Percentiles rank a stretch among this genome's conserved stretches.
These are phyloP conservation scores for Holotrichia oblita DNA, from an alignment of 1,140 invertebrate genomes.

Conservation along the genomic window DNA sequence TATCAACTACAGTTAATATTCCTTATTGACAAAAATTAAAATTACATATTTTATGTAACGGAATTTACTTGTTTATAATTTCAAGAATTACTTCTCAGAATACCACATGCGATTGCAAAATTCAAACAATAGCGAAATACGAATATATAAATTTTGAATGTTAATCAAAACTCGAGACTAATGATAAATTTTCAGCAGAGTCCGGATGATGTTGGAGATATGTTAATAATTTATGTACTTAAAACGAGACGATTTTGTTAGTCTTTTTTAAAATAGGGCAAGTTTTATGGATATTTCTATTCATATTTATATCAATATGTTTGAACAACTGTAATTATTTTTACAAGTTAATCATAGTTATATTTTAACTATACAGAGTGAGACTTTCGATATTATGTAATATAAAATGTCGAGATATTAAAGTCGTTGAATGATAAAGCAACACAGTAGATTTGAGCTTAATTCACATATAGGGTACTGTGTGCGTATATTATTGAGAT, in stretches of 20 bases:
- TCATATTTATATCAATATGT: too few relatives aligned
- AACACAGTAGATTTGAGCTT: too few relatives aligned
- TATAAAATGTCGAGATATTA: too few relatives aligned
- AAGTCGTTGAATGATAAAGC: too few relatives aligned
- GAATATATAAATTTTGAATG: not conserved
- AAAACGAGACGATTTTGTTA: not conserved
- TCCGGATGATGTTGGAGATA: constrained; percentile 30
- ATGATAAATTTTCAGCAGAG: constrained; percentile 26
- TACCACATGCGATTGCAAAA: not conserved
- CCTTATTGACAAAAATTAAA: not conserved
- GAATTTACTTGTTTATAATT: not conserved
- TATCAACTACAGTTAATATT: not conserved
- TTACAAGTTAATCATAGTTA: too few relatives aligned
- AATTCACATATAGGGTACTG: too few relatives aligned
- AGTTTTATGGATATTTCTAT: too few relatives aligned
- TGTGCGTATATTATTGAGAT: too few relatives aligned
- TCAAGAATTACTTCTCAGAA: not conserved
- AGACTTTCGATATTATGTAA: too few relatives aligned
- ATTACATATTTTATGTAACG: not conserved
- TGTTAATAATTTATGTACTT: not conserved
- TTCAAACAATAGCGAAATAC: not conserved
- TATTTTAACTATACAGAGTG: too few relatives aligned
- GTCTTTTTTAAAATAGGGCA: too few relatives aligned
- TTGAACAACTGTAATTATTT: too few relatives aligned
- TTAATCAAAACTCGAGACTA: not conserved